Evolutionary conservation across 2,888 invertebrate genomes (phyloP).

Genomic region (Sphinx pinastri): DNA sequence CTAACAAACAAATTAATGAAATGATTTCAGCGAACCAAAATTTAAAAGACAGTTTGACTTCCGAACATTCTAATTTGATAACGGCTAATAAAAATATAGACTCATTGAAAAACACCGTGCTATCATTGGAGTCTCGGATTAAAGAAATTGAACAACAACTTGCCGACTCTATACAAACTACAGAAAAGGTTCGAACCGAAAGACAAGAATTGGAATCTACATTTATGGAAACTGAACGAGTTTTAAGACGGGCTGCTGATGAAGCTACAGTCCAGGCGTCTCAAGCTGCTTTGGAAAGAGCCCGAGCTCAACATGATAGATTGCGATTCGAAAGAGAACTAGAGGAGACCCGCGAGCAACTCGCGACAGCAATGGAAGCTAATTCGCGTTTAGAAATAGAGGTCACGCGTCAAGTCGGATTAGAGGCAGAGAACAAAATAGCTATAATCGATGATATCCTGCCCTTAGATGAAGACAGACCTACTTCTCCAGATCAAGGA

Average conservation of each 20-base stretch:
- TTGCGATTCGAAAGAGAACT: slow-evolving; percentile 86
- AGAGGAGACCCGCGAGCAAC: slow-evolving; percentile 81
- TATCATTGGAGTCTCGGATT: slow-evolving; percentile 55
- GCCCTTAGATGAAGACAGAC: slow-evolving; percentile 71
- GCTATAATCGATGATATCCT: slow-evolving; percentile 57
- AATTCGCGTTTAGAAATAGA: slow-evolving; percentile 74
- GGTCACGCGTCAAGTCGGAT: slow-evolving; percentile 69
- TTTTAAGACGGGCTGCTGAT: slow-evolving; percentile 87
- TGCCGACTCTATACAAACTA: slow-evolving; percentile 53
- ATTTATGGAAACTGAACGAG: slow-evolving; percentile 79
- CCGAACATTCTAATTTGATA: slow-evolving; percentile 51
- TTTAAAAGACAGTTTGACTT: slow-evolving; percentile 53
- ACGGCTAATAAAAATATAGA: slow-evolving; percentile 61
- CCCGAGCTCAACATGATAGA: slow-evolving; percentile 88
- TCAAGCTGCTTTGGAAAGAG: slow-evolving; percentile 88
- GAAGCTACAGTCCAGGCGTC: slow-evolving; percentile 89
- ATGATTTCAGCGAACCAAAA: slow-evolving; percentile 59
- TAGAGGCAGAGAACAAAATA: slow-evolving; percentile 61
- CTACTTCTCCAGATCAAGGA: slow-evolving; percentile 93
- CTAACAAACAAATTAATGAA: slow-evolving; percentile 62
- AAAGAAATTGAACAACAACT: slow-evolving; percentile 65
- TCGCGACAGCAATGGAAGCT: slow-evolving; percentile 59
- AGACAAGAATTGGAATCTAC: slow-evolving; percentile 70
- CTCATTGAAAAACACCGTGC: slow-evolving; percentile 51
- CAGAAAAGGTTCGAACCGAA: slow-evolving; percentile 64